Conservation (phyloP, 2,113 vertebrate species). For the Hippocampus zosterae region DNA sequence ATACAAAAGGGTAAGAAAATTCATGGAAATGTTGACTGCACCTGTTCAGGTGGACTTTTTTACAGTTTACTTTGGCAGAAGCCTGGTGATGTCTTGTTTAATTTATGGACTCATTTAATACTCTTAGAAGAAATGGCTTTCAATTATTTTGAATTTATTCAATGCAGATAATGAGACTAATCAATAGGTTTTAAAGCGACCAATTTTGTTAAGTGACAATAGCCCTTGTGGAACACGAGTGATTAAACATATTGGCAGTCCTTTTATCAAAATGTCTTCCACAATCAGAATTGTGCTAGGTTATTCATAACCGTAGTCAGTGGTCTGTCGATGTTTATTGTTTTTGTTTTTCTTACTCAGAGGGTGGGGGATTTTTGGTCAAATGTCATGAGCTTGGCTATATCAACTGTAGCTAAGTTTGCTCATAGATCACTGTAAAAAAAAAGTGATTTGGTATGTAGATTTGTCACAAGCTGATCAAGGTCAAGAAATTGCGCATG, state of each 20-base stretch:
- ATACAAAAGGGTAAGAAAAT: slow-evolving; percentile 79
- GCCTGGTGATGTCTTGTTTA: neutral
- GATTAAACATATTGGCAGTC: neutral
- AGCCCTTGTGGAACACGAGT: too few species aligned
- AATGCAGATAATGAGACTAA: too few species aligned
- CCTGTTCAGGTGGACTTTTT: neutral
- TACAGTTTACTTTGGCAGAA: neutral
- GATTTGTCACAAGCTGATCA: too few species aligned
- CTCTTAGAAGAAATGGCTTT: neutral
- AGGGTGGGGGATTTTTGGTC: neutral
- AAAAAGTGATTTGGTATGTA: neutral
- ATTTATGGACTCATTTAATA: neutral
- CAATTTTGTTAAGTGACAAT: too few species aligned
- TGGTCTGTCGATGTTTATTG: neutral
- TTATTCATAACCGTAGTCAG: too few species aligned
- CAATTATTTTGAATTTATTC: neutral
- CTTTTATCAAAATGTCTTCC: neutral
- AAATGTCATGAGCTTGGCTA: neutral
- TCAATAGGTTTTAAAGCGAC: too few species aligned
- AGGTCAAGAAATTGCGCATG: too few species aligned
- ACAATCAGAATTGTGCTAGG: too few species aligned
- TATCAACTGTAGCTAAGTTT: neutral
- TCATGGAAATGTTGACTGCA: neutral
- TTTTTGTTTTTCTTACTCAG: neutral
- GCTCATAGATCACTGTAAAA: neutral